Conservation (phyloP, 2,888 invertebrate genomes). For the Ecdyonurus torrentis region DNA sequence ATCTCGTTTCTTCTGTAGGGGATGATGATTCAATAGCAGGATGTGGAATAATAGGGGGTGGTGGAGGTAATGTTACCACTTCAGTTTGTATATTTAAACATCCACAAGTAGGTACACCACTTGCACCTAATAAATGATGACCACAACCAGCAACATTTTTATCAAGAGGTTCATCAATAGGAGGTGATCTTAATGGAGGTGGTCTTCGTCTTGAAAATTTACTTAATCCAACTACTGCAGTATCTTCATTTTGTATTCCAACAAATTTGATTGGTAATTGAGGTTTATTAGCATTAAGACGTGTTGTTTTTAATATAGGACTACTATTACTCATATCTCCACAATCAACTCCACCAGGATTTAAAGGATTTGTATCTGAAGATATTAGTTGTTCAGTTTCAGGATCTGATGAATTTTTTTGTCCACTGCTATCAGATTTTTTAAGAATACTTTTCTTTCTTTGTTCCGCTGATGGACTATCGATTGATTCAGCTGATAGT, state of each 20-base stretch:
- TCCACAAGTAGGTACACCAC: background rate
- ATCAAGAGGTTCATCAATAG: background rate
- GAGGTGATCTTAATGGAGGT: background rate
- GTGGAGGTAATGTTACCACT: background rate
- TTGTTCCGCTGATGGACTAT: conserved; percentile 39
- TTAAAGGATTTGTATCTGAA: conserved; percentile 22
- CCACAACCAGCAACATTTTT: background rate
- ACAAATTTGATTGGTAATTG: background rate
- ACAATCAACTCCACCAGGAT: conserved; percentile 22
- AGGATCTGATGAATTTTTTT: conserved; percentile 31
- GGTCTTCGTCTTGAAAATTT: background rate
- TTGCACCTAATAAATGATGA: background rate
- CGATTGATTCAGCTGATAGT: conserved; percentile 50
- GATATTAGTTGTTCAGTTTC: conserved; percentile 59
- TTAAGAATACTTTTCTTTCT: conserved; percentile 61
- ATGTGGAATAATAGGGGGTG: too few species aligned
- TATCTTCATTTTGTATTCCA: background rate
- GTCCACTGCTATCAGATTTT: conserved; percentile 41
- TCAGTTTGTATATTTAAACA: background rate
- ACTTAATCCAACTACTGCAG: background rate
- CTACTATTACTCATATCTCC: conserved; percentile 18
- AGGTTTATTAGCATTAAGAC: background rate
- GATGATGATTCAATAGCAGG: background rate
- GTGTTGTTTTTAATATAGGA: background rate
- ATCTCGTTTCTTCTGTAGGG: background rate